Conservation (phyloP, 2,888 invertebrate genomes). For the Xestia c-nigrum region DNA sequence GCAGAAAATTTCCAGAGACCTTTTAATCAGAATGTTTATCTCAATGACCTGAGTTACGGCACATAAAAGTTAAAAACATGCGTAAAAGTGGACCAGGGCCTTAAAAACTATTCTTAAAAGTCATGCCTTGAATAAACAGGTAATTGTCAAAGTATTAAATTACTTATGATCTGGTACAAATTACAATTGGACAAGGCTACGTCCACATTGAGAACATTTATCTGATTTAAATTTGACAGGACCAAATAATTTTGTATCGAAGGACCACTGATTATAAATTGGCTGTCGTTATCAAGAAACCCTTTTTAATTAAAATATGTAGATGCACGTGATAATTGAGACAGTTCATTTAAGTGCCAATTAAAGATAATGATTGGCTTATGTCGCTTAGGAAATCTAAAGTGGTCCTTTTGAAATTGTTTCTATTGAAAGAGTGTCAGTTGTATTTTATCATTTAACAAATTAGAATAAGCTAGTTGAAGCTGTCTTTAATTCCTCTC, state of each 20-base stretch:
- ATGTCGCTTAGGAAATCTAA: constrained; percentile 6
- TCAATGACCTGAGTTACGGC: not conserved
- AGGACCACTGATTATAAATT: constrained; percentile 15
- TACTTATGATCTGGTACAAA: constrained; percentile 60
- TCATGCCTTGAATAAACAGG: constrained; percentile 70
- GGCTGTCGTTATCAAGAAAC: constrained; percentile 13
- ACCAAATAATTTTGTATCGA: constrained; percentile 22
- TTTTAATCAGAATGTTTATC: constrained; percentile 12
- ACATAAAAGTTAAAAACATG: constrained; percentile 41
- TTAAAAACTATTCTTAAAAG: constrained; percentile 64
- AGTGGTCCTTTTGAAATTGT: constrained; percentile 30
- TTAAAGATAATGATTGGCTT: constrained; percentile 31
- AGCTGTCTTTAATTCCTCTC: not conserved
- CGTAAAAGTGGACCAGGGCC: constrained; percentile 73
- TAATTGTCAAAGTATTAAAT: constrained; percentile 55
- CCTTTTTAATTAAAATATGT: constrained; percentile 10
- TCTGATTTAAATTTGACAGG: constrained; percentile 23
- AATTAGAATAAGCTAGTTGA: not conserved
- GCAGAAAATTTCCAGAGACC: constrained; percentile 3
- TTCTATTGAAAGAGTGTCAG: constrained; percentile 2
- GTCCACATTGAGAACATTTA: constrained; percentile 25
- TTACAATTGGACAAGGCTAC: constrained; percentile 61
- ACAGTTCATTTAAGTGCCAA: constrained; percentile 27
- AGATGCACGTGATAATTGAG: constrained; percentile 24
- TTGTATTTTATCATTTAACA: not conserved